Evolutionary conservation across 2,113 vertebrate species (phyloP).

Genomic region (Microtus oregoni): DNA sequence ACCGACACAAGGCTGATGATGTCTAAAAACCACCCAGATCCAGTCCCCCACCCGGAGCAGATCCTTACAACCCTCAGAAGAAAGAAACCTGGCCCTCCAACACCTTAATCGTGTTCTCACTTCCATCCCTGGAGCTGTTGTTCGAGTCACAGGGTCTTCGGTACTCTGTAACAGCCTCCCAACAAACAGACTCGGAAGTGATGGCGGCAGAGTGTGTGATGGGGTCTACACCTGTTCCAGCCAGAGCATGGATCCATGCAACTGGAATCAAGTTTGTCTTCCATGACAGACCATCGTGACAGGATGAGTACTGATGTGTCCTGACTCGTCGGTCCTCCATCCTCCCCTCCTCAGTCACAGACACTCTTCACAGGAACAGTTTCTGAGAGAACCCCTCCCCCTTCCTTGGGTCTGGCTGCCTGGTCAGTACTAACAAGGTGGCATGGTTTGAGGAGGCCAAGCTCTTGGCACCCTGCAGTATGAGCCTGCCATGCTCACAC

Average conservation of each 20-base stretch:
- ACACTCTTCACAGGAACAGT: not conserved
- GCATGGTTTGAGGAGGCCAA: not conserved
- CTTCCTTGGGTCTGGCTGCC: not conserved
- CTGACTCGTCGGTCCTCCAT: not conserved
- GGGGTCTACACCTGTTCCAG: not conserved
- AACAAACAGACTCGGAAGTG: not conserved
- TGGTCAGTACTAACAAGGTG: not conserved
- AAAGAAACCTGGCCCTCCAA: not conserved
- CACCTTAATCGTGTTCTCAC: no score
- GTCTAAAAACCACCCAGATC: not conserved
- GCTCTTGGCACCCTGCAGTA: not conserved
- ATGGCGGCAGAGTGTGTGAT: not conserved
- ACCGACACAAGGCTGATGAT: no score
- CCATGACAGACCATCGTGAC: not conserved
- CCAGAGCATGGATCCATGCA: not conserved
- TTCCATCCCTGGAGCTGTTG: not conserved
- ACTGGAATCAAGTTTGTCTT: not conserved
- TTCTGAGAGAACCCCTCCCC: not conserved
- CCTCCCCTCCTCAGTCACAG: not conserved
- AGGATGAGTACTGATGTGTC: rapidly evolving
- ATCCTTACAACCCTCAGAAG: not conserved
- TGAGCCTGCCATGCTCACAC: not conserved
- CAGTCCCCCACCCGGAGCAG: not conserved
- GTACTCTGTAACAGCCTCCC: not conserved
- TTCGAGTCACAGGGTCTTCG: not conserved